Conservation (phyloP, 2,888 invertebrate genomes). For the Hirtodrosophila confusa region DNA sequence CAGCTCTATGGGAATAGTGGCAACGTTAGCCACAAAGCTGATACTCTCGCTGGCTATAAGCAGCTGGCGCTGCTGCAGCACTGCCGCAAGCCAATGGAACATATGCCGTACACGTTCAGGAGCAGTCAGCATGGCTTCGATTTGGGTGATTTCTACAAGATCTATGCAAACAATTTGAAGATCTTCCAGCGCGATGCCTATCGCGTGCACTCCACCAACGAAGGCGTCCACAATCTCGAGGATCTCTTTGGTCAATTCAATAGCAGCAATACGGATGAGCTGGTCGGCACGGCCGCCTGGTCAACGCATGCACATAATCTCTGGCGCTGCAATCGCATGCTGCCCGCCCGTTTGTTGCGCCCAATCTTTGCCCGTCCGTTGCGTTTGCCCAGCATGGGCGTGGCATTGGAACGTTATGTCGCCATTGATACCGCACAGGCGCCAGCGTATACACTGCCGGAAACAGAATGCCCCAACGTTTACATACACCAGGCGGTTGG, state of each 20-base stretch:
- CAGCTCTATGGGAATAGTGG: conserved; percentile 20
- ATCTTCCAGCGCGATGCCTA: conserved; percentile 88
- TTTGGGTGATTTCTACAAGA: conserved; percentile 85
- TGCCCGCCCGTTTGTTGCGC: conserved; percentile 89
- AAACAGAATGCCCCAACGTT: conserved; percentile 92
- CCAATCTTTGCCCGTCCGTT: conserved; percentile 89
- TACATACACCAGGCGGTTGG: conserved; percentile 91
- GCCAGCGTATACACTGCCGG: conserved; percentile 88
- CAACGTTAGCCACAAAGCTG: conserved; percentile 8
- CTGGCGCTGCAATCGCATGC: conserved; percentile 91
- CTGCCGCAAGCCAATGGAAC: conserved; percentile 64
- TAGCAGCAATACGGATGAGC: conserved; percentile 8
- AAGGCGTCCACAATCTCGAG: conserved; percentile 82
- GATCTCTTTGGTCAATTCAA: conserved; percentile 83
- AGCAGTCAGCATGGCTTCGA: conserved; percentile 86
- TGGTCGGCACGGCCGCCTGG: not conserved
- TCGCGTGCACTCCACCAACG: conserved; percentile 84
- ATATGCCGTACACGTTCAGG: conserved; percentile 86
- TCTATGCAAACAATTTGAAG: conserved; percentile 87
- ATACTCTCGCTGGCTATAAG: conserved; percentile 13
- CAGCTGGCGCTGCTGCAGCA: conserved; percentile 33
- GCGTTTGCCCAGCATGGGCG: conserved; percentile 89
- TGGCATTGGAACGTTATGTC: conserved; percentile 91
- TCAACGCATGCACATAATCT: conserved; percentile 79
- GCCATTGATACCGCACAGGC: conserved; percentile 90